phyloP scores from a whole-genome alignment of 2,797 vertebrate species.

The Neomorphus geoffroyi region DNA sequence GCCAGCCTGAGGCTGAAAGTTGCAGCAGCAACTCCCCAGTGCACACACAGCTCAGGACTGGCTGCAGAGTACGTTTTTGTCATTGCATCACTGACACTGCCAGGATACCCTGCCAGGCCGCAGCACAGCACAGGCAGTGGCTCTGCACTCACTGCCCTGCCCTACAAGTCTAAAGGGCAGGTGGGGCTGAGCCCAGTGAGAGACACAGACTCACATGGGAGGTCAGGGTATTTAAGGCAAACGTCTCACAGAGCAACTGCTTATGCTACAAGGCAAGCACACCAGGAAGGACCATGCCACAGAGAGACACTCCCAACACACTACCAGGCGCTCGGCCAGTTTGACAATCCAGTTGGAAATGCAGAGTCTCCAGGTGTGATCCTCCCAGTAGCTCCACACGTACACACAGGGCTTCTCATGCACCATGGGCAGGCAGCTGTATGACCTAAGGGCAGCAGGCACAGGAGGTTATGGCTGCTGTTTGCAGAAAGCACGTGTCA shows the following conservation, averaged over 20 bases:
- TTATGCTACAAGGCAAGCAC: not conserved
- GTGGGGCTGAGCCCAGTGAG: not conserved
- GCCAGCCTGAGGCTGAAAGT: not conserved
- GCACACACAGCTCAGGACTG: not conserved
- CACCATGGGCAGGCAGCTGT: constrained; percentile 83
- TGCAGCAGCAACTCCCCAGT: not conserved
- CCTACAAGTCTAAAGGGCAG: rapidly evolving
- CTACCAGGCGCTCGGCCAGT: constrained; percentile 80
- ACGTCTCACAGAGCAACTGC: not conserved
- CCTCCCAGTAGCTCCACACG: constrained; percentile 90
- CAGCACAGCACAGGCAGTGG: not conserved
- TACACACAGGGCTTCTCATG: constrained; percentile 86
- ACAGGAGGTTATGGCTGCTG: not conserved
- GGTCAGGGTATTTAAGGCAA: not conserved
- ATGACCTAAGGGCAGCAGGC: constrained; percentile 77
- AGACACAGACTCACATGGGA: rapidly evolving
- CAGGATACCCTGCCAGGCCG: not conserved
- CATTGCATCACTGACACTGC: not conserved
- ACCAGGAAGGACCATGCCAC: not conserved
- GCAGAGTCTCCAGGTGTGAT: constrained; percentile 88
- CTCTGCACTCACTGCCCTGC: not conserved
- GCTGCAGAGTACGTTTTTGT: not conserved
- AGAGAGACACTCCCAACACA: not conserved
- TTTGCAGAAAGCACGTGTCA: not conserved
- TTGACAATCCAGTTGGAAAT: constrained; percentile 88